Base-by-base conservation (phyloP, 2,113 vertebrate genomes). In the Eupsittula cactorum region DNA sequence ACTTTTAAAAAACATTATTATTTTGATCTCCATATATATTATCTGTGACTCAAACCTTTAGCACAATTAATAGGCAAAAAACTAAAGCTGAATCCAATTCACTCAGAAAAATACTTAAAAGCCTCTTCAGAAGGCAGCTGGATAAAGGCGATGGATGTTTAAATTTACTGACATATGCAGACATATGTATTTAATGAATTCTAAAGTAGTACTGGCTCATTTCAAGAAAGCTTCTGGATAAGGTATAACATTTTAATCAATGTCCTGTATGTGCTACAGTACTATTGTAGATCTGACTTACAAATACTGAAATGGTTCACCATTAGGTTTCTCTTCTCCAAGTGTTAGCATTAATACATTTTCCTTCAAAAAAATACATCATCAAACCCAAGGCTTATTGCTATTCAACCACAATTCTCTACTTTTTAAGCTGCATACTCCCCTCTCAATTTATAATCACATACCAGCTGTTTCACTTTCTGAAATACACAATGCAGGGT, bases 391-490 rank as follows among this genome's bases (percentile, higher is more conserved):
- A 95, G 96, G 92, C 93, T 97, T 97, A 82, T 85, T 97, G 96
- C 97, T 98, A 94, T 96, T 98, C 96, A 98, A 95, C 93, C 68
- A 65, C 95, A 98, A 95, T 97, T 97, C 93, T 98, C 95, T 93
- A 97, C 93, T 97, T 98, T 98, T 97, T 74, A 98, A 98, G 95
- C 95, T 97, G 95, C 91, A 95, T 92, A 92, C 88, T 97, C 97
- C 88, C 93, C 93, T 78, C 97, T 96, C 92, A 98, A 98, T 97
- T 97, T 98, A 95, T 97, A 98, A 98, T 97, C 95, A 97, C 96
- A 98, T 97, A 98, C 97, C 98, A 98, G 98, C 97, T 98, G 98
- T 98, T 98, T 98, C 97, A 90, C 95, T 98, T 98, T 96, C 97
- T 97, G 95, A 92, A 98, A 98, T 96, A 94, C 60, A 98, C 97